phyloP scores from a whole-genome alignment of 2,113 vertebrate species.

The Corvus cornix region DNA sequence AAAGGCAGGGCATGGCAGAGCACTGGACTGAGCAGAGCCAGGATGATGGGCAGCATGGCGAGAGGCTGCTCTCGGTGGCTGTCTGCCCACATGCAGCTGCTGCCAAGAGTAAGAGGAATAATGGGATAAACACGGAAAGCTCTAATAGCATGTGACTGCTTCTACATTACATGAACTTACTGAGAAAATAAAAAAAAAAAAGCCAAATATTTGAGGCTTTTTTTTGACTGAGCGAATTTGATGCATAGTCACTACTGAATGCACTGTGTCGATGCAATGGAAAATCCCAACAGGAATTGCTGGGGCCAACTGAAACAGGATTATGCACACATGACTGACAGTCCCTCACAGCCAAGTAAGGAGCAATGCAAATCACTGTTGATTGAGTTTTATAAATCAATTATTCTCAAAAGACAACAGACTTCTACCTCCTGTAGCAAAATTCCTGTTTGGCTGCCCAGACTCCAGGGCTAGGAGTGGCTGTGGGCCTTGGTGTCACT shows the following conservation, averaged over 20 bases:
- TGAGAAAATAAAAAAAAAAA: background rate
- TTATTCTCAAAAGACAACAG: background rate
- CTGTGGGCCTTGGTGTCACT: background rate
- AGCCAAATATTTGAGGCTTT: background rate
- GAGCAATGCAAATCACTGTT: background rate
- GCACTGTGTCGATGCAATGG: background rate
- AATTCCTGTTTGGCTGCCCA: background rate
- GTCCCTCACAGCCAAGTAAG: background rate
- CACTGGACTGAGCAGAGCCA: fast-evolving
- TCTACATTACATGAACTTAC: background rate
- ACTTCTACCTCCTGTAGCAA: background rate
- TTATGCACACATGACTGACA: background rate
- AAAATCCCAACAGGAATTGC: background rate
- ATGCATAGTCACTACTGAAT: background rate
- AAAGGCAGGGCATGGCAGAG: background rate
- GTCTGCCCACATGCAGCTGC: background rate
- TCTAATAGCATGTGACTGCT: background rate
- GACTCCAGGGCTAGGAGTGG: background rate
- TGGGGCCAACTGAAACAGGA: background rate
- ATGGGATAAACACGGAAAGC: background rate
- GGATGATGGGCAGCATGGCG: fast-evolving
- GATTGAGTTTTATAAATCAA: background rate
- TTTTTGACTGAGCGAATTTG: background rate
- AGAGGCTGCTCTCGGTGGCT: background rate
- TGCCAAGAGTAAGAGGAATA: background rate